Evolutionary conservation across 2,888 invertebrate species (phyloP).

Genomic region (Troides aeacus): DNA sequence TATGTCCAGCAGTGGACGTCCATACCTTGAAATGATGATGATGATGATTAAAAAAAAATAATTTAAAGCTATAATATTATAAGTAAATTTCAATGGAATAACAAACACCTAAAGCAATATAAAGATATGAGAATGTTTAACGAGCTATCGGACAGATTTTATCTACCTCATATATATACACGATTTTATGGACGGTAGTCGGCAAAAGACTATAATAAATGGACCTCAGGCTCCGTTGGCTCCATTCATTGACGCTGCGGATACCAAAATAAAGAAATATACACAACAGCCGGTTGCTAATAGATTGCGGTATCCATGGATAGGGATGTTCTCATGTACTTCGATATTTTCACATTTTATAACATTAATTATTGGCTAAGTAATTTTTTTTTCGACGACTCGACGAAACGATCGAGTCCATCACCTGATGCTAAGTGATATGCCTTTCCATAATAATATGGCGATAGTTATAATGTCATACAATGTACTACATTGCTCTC

Average conservation of each 20-base stretch:
- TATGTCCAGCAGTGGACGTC: no score
- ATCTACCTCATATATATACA: constrained; percentile 20
- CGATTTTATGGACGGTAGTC: constrained; percentile 19
- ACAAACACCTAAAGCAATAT: background rate
- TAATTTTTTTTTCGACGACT: no score
- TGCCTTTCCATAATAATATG: no score
- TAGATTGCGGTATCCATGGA: constrained; percentile 24
- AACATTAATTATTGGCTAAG: no score
- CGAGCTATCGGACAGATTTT: constrained; percentile 12
- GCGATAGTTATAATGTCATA: no score
- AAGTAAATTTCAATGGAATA: background rate
- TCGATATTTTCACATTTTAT: no score
- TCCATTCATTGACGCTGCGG: constrained; percentile 22
- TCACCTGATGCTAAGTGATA: no score
- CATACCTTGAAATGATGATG: background rate
- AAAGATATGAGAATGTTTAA: constrained; percentile 6
- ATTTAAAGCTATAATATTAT: background rate
- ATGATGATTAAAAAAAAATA: background rate
- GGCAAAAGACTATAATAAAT: constrained; percentile 16
- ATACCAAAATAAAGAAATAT: constrained; percentile 12
- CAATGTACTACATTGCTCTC: no score
- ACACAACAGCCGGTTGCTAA: constrained; percentile 19
- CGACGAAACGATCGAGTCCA: no score
- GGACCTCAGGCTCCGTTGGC: background rate
- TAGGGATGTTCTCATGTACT: constrained; percentile 14